Conservation (phyloP, 1,140 invertebrate species). For the Rhagoletis pomonella region DNA sequence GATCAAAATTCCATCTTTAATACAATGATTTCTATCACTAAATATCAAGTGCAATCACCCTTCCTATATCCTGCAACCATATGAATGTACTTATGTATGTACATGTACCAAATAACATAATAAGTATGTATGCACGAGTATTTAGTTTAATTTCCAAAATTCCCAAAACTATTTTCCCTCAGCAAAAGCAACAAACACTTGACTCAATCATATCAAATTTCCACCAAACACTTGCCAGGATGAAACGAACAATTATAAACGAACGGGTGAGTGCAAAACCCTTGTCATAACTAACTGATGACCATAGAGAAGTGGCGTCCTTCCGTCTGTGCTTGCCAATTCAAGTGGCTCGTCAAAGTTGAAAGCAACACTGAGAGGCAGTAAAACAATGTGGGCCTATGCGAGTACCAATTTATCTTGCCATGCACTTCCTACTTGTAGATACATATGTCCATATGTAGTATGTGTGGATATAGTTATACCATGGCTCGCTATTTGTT, state of each 20-base stretch:
- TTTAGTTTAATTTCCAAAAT: constrained; percentile 57
- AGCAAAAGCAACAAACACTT: constrained; percentile 70
- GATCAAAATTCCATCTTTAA: no score
- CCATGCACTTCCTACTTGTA: not conserved
- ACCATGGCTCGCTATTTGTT: not conserved
- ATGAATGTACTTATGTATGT: not conserved
- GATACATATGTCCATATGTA: not conserved
- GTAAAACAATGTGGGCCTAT: not conserved
- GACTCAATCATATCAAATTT: constrained; percentile 70
- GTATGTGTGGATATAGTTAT: not conserved
- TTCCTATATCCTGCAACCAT: no score
- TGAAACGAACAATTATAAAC: constrained; percentile 41
- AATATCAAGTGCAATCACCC: not conserved
- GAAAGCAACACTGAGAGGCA: not conserved
- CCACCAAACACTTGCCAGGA: constrained; percentile 52
- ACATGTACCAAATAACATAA: no score
- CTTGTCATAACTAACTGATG: constrained; percentile 46
- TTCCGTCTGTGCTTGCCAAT: not conserved
- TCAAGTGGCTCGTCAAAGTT: not conserved
- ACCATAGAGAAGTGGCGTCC: not conserved
- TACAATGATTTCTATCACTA: not conserved
- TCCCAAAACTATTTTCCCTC: constrained; percentile 68
- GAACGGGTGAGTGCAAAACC: constrained; percentile 48
- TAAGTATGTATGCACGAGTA: no score
- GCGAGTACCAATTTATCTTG: not conserved